Percentiles rank a stretch among this genome's conserved stretches.
Evolutionary conservation across 2,113 vertebrate genomes (phyloP).

Genomic region (Clupea harengus): DNA sequence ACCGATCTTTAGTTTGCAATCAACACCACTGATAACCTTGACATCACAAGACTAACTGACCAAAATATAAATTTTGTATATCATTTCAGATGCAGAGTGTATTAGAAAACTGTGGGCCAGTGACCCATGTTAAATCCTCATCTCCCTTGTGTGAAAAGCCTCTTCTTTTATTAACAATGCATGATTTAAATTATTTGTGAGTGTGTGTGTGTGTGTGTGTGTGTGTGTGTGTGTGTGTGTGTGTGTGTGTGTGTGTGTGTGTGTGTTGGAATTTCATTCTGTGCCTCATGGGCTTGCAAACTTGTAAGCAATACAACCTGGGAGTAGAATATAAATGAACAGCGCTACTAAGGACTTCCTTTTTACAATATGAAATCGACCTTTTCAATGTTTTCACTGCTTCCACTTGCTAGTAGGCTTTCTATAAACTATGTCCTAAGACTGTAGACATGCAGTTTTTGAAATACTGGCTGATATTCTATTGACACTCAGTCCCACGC

Average conservation of each 20-base stretch:
- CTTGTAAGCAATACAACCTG: neutral
- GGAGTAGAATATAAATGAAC: neutral
- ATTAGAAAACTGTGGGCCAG: neutral
- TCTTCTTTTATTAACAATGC: neutral
- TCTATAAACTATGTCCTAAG: neutral
- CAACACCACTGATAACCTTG: no score
- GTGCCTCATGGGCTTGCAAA: neutral
- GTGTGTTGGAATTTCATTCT: neutral
- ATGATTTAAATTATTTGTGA: neutral
- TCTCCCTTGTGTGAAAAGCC: neutral
- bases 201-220: no score
- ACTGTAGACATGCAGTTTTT: no score
- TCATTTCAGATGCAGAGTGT: neutral
- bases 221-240: no score
- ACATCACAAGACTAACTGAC: no score
- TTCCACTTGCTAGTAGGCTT: neutral
- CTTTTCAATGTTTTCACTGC: neutral
- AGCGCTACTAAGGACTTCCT: neutral
- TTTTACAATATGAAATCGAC: neutral
- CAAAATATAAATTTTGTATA: neutral
- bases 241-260: no score
- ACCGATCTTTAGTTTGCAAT: no score
- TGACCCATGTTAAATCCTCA: neutral
- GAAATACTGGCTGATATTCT: neutral
- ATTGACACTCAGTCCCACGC: neutral